These are phyloP conservation scores for Spea hammondii DNA, from an alignment of 2,797 vertebrate genomes.

Conservation along the genomic window DNA sequence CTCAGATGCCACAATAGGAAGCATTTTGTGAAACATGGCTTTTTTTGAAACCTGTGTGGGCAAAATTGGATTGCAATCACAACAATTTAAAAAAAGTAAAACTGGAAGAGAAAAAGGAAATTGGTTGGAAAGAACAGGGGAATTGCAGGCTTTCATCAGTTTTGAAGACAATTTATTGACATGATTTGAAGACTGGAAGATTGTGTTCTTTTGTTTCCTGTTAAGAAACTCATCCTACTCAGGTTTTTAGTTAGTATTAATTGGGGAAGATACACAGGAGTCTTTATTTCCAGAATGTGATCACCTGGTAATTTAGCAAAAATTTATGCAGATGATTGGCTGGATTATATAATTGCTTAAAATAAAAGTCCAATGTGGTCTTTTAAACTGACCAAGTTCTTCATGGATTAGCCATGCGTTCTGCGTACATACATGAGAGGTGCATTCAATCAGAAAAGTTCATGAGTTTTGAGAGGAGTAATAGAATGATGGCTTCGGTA, in stretches of 20 bases:
- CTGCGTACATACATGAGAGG: no score
- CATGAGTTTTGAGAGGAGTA: no score
- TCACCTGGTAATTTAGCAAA: no score
- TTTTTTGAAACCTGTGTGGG: conserved; percentile 68
- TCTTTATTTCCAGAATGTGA: not conserved
- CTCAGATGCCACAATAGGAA: conserved; percentile 64
- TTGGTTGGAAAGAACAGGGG: conserved; percentile 72
- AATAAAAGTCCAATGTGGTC: no score
- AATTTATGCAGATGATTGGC: no score
- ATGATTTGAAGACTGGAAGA: conserved; percentile 64
- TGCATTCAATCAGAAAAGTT: no score
- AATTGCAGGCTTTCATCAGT: conserved; percentile 73
- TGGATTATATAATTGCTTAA: no score
- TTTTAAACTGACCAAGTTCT: no score
- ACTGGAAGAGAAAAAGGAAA: conserved; percentile 72
- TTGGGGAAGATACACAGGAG: not conserved
- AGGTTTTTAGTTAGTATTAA: conserved; percentile 57
- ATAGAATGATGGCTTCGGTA: no score
- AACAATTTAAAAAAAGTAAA: conserved; percentile 69
- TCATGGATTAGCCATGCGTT: no score
- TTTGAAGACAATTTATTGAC: conserved; percentile 66
- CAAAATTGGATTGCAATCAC: conserved; percentile 75
- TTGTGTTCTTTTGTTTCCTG: conserved; percentile 65
- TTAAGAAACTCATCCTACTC: conserved; percentile 4
- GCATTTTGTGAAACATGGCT: conserved; percentile 71